Evolutionary conservation across 1,140 invertebrate species (phyloP).

Genomic region (Antheraea mylitta): DNA sequence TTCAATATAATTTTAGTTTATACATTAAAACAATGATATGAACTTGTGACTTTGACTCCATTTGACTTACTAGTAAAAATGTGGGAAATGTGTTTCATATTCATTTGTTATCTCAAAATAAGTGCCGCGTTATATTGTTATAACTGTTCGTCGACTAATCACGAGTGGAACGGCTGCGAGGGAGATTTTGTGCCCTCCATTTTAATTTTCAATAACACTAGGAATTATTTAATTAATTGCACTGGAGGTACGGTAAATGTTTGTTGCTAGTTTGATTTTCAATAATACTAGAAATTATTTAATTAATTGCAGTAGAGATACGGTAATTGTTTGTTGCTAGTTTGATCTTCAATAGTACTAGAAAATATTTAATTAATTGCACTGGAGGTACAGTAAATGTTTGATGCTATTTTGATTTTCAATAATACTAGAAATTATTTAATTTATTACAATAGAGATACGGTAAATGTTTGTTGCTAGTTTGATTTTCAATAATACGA

Average conservation of each 20-base stretch:
- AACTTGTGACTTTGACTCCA: neutral
- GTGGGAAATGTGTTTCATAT: slow-evolving; percentile 7
- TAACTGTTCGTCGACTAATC: slow-evolving; percentile 57
- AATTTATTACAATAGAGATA: slow-evolving; percentile 56
- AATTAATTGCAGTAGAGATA: slow-evolving; percentile 57
- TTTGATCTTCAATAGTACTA: slow-evolving; percentile 39
- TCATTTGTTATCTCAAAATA: slow-evolving; percentile 16
- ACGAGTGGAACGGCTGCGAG: slow-evolving; percentile 35
- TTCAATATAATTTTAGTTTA: too few relatives aligned
- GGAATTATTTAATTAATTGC: slow-evolving; percentile 48
- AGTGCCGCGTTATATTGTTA: slow-evolving; percentile 43
- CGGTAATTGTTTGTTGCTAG: neutral
- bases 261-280: slow-evolving; percentile 23
- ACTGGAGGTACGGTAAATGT: slow-evolving; percentile 45
- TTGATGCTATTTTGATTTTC: slow-evolving; percentile 23
- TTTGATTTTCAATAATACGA: neutral
- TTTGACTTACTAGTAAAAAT: neutral
- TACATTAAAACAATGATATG: too few relatives aligned
- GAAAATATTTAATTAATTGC: slow-evolving; percentile 46
- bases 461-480: neutral
- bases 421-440: slow-evolving; percentile 39
- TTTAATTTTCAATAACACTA: slow-evolving; percentile 40
- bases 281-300: slow-evolving; percentile 39
- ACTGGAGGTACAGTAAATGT: slow-evolving; percentile 45
- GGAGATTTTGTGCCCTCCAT: slow-evolving; percentile 41